Evolutionary conservation across 1,140 invertebrate species (phyloP).

Genomic region (Gonatopus flavifemur): DNA sequence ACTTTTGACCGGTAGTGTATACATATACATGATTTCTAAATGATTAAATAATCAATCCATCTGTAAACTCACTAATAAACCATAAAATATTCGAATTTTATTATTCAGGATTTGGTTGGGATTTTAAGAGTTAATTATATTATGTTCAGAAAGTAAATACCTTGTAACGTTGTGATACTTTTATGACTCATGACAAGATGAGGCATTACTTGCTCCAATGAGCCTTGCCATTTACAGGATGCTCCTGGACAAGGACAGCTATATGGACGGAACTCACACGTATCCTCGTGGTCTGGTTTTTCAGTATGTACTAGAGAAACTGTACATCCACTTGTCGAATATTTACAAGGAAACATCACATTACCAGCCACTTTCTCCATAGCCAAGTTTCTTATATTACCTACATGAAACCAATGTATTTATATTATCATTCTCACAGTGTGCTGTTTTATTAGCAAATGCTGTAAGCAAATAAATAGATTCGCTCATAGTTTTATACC

Average conservation of each 20-base stretch:
- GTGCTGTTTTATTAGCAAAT: neutral
- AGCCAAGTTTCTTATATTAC: slow-evolving; percentile 95
- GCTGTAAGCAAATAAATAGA: neutral
- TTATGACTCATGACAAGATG: slow-evolving; percentile 98
- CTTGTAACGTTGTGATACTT: slow-evolving; percentile 96
- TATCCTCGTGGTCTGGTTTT: slow-evolving; percentile 97
- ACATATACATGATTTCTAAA: too few relatives aligned
- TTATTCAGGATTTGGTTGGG: too few relatives aligned
- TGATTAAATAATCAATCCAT: too few relatives aligned
- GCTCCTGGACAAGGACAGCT: slow-evolving; percentile 98
- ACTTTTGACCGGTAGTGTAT: too few relatives aligned
- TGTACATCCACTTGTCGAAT: slow-evolving; percentile 93
- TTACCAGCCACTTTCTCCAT: slow-evolving; percentile 99
- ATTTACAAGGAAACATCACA: slow-evolving; percentile 98
- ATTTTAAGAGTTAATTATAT: too few relatives aligned
- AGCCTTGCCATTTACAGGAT: slow-evolving; percentile 98
- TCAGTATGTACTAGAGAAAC: slow-evolving; percentile 93
- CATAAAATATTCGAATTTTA: too few relatives aligned
- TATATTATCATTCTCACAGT: too few relatives aligned
- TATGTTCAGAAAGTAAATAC: slow-evolving; percentile 41
- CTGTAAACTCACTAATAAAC: too few relatives aligned
- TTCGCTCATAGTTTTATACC: slow-evolving; percentile 58
- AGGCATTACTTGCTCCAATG: slow-evolving; percentile 93
- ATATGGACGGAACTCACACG: slow-evolving; percentile 96
- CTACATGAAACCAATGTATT: slow-evolving; percentile 52